Conservation (phyloP, 2,113 vertebrate species). For the Caranx ignobilis region DNA sequence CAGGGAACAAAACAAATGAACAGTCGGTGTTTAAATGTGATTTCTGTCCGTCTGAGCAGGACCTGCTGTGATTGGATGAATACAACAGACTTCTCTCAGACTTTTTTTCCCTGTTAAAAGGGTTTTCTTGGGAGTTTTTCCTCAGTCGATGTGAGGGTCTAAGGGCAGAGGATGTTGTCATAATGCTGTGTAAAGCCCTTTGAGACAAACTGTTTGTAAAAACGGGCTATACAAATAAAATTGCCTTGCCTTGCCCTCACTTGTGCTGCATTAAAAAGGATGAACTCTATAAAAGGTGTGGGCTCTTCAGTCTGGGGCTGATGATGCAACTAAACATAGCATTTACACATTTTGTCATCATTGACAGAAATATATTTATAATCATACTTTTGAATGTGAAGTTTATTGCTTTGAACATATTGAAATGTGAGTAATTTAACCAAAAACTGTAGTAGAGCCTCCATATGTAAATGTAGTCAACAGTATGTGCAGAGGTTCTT, state of each 20-base stretch:
- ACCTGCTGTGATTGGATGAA: constrained; percentile 35
- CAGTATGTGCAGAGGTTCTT: background rate
- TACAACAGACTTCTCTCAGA: background rate
- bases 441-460: background rate
- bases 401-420: no score
- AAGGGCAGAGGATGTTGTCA: no score
- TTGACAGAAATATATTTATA: background rate
- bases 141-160: no score
- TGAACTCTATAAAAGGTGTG: constrained; percentile 3
- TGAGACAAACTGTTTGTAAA: no score
- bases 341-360: background rate
- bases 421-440: background rate
- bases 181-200: no score
- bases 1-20: constrained; percentile 1
- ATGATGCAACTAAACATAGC: background rate
- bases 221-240: no score
- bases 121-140: no score
- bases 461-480: background rate
- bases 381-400: background rate
- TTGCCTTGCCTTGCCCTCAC: no score
- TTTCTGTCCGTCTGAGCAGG: constrained; percentile 1
- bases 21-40: constrained; percentile 15
- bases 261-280: background rate
- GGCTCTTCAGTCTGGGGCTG: background rate
- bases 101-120: no score